phyloP scores from a whole-genome alignment of 1,140 invertebrate genomes.

The Pseudachorutes palmiensis region DNA sequence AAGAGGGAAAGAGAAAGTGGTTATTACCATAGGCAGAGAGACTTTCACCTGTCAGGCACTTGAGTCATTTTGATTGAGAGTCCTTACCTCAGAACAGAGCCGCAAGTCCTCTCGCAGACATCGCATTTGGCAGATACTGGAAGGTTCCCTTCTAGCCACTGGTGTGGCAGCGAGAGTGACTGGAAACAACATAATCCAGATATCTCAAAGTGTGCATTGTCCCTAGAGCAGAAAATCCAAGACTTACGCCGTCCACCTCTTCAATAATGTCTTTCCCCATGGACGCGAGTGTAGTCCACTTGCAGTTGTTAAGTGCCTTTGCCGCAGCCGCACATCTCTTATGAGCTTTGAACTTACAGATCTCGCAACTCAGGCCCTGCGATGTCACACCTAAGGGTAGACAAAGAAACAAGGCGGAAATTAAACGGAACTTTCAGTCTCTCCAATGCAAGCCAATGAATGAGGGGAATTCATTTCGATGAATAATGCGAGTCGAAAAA shows the following conservation, averaged over 20 bases:
- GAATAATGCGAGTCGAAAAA: too few species aligned
- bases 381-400: constrained; percentile 67
- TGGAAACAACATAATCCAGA: constrained; percentile 39
- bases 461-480: too few species aligned
- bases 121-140: constrained; percentile 87
- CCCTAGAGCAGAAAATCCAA: constrained; percentile 1
- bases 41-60: too few species aligned
- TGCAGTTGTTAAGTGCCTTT: constrained; percentile 87
- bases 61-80: too few species aligned
- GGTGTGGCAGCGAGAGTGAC: constrained; percentile 85
- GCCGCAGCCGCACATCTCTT: constrained; percentile 82
- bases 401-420: too few species aligned
- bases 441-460: too few species aligned
- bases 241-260: constrained; percentile 75
- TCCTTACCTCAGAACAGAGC: constrained; percentile 81
- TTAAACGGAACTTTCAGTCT: background rate
- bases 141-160: constrained; percentile 96
- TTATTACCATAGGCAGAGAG: too few species aligned
- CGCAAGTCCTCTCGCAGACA: constrained; percentile 93
- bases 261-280: constrained; percentile 89
- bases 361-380: constrained; percentile 88
- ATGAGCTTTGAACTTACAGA: constrained; percentile 94
- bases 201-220: too few species aligned
- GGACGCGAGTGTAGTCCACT: constrained; percentile 90
- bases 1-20: background rate